phyloP scores from a whole-genome alignment of 2,113 vertebrate genomes.

The Cairina moschata region DNA sequence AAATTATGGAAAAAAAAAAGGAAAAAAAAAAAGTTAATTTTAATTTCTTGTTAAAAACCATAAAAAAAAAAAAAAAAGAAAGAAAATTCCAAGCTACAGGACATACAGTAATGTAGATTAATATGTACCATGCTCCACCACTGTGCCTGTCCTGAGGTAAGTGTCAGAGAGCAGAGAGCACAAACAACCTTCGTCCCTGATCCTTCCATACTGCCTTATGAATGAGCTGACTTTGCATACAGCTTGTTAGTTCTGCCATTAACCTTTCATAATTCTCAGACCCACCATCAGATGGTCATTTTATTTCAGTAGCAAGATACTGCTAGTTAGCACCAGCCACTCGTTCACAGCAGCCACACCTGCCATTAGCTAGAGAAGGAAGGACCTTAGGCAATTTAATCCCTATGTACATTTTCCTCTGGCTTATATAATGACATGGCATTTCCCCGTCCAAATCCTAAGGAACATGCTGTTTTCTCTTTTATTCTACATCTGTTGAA shows the following conservation, averaged over 20 bases:
- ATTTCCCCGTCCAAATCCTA: background rate
- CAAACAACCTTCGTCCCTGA: background rate
- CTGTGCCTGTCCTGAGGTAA: background rate
- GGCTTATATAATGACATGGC: rapidly evolving
- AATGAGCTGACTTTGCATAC: background rate
- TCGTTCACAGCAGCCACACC: background rate
- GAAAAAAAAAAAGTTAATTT: background rate
- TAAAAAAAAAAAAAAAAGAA: background rate
- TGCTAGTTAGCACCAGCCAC: background rate
- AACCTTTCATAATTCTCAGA: background rate
- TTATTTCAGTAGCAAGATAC: background rate
- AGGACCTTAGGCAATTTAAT: background rate
- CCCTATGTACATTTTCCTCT: background rate
- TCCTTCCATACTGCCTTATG: background rate
- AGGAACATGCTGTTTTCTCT: background rate
- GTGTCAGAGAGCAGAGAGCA: background rate
- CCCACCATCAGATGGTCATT: background rate
- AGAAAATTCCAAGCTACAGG: background rate
- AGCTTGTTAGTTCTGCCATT: background rate
- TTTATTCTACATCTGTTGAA: background rate
- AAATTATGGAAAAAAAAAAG: background rate
- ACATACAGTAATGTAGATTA: background rate
- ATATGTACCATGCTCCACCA: background rate
- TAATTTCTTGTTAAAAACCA: background rate
- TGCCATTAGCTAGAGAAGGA: background rate